phyloP scores from a whole-genome alignment of 2,797 vertebrate genomes.

The Rhinatrema bivittatum region DNA sequence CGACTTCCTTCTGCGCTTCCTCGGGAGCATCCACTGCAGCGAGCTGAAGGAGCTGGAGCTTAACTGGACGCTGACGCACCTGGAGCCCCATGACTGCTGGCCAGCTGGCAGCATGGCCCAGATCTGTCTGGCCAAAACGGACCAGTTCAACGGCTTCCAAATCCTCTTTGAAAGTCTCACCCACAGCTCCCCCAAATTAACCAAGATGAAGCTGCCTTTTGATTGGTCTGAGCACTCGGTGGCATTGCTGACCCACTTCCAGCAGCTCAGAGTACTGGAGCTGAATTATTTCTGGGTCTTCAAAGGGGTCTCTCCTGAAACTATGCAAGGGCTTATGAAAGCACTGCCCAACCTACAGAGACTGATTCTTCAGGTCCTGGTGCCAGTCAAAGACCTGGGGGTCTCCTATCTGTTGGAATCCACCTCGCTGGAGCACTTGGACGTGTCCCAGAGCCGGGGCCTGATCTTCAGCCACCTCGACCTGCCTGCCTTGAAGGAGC shows the following conservation, averaged over 20 bases:
- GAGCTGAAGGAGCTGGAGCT: conserved; percentile 70
- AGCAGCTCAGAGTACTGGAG: conserved; percentile 67
- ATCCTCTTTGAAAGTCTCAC: conserved; percentile 60
- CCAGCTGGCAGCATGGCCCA: conserved; percentile 62
- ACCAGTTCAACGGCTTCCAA: conserved; percentile 71
- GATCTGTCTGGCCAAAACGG: conserved; percentile 70
- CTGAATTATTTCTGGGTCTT: conserved; percentile 80
- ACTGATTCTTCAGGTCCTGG: conserved; percentile 68
- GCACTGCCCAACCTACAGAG: conserved; percentile 67
- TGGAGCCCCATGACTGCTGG: conserved; percentile 65
- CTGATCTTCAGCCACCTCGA: conserved; percentile 68
- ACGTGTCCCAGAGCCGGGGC: conserved; percentile 69
- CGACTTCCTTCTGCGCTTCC: conserved; percentile 61
- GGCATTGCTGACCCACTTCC: conserved; percentile 61
- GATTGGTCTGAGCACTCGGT: conserved; percentile 73
- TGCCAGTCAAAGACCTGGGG: conserved; percentile 69
- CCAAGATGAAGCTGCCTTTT: conserved; percentile 66
- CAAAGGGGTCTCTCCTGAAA: conserved; percentile 63
- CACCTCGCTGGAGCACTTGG: conserved; percentile 7
- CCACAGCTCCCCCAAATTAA: conserved; percentile 58
- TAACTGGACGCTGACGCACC: conserved; percentile 72
- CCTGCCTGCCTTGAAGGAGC: conserved; percentile 62
- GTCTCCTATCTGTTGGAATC: conserved; percentile 74
- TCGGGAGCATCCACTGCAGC: conserved; percentile 69
- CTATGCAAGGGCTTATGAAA: conserved; percentile 58